Evolutionary conservation across 1,140 invertebrate species (phyloP).

Genomic region (Aphidius gifuensis): DNA sequence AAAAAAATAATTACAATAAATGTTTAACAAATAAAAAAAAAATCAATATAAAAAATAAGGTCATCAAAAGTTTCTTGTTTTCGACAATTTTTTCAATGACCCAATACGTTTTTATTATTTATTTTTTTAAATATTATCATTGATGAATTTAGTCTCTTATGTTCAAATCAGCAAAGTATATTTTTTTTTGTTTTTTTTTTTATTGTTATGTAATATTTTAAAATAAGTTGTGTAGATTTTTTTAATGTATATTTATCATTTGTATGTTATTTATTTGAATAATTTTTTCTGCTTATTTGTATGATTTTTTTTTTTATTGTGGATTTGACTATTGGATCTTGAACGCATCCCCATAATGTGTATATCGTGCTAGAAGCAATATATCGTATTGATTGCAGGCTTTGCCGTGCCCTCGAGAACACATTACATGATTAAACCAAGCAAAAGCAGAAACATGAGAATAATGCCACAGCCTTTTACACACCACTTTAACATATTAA

Average conservation of each 20-base stretch:
- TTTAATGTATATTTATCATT: background rate
- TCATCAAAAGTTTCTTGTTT: too few relatives aligned
- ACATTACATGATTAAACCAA: constrained; percentile 58
- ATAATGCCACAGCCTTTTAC: constrained; percentile 44
- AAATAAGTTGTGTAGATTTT: background rate
- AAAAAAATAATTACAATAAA: too few relatives aligned
- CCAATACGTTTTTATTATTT: too few relatives aligned
- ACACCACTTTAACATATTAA: constrained; percentile 57
- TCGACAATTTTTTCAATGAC: too few relatives aligned
- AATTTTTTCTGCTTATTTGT: background rate
- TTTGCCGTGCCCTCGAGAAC: constrained; percentile 44
- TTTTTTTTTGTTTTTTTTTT: too few relatives aligned
- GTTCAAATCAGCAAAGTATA: too few relatives aligned
- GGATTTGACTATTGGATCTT: constrained; percentile 29
- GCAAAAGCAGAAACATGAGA: constrained; percentile 5
- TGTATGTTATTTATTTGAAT: background rate
- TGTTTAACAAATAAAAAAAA: too few relatives aligned
- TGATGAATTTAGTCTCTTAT: too few relatives aligned
- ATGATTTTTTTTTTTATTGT: too few relatives aligned
- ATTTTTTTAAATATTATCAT: too few relatives aligned
- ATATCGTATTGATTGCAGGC: constrained; percentile 53
- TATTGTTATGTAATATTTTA: background rate
- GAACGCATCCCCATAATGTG: constrained; percentile 39
- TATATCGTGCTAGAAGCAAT: constrained; percentile 47
- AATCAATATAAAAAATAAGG: too few relatives aligned